A percentile compares a stretch with the other conserved stretches of the same genome.
phyloP scores from a whole-genome alignment of 2,113 vertebrate genomes.

The Aegotheles bennettii region DNA sequence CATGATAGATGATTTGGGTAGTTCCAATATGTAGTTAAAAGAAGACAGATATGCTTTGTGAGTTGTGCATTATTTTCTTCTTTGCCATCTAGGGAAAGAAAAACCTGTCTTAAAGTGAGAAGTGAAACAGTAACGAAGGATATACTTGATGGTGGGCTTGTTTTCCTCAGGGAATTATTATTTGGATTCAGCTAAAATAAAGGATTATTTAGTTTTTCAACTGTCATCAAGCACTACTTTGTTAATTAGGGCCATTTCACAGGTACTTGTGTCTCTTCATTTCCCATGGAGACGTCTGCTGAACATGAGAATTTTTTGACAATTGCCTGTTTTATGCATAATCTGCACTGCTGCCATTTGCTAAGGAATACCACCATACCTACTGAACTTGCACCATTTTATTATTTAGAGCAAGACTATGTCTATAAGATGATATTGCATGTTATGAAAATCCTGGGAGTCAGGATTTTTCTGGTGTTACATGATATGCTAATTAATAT shows the following conservation, averaged over 20 bases:
- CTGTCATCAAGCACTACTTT: neutral
- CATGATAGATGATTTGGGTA: neutral
- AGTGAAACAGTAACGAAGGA: neutral
- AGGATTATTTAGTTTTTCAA: neutral
- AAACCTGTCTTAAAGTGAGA: neutral
- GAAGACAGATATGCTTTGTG: neutral
- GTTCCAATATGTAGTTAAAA: neutral
- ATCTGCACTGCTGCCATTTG: neutral
- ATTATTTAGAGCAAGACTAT: neutral
- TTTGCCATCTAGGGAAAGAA: neutral
- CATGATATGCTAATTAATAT: neutral
- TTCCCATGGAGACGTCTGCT: neutral
- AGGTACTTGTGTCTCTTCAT: neutral
- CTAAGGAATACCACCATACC: neutral
- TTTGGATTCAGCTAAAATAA: neutral
- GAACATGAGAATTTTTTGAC: neutral
- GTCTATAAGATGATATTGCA: neutral
- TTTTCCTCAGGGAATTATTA: neutral
- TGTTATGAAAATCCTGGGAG: neutral
- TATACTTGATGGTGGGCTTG: neutral
- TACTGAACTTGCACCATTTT: neutral
- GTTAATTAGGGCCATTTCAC: neutral
- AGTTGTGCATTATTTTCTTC: neutral
- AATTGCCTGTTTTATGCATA: neutral
- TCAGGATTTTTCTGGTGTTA: neutral